Conservation (phyloP, 2,113 vertebrate species). For the Stictonetta naevosa region DNA sequence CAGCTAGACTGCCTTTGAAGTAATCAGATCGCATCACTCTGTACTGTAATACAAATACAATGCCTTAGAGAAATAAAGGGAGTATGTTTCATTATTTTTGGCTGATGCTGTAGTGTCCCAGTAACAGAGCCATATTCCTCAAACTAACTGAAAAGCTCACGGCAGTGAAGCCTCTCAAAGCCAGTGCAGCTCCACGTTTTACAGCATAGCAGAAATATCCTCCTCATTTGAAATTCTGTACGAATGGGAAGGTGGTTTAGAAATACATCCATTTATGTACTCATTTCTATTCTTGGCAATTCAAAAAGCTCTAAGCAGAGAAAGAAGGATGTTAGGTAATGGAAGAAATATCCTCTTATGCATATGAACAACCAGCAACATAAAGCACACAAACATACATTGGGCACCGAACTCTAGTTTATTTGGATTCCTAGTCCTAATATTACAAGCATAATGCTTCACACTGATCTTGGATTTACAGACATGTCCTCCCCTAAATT, state of each 20-base stretch:
- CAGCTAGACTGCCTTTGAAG: constrained; percentile 38
- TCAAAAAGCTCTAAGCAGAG: constrained; percentile 18
- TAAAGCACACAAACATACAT: neutral
- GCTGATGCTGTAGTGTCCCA: neutral
- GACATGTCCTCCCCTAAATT: neutral
- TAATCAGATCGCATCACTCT: constrained; percentile 22
- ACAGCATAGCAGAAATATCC: constrained; percentile 28
- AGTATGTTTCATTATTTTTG: neutral
- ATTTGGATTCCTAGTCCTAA: neutral
- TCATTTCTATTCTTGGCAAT: constrained; percentile 37
- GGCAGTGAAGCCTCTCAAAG: constrained; percentile 25
- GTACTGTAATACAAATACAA: constrained; percentile 33
- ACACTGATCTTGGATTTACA: neutral
- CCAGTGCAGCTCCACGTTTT: neutral
- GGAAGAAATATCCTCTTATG: constrained; percentile 26
- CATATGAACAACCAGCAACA: constrained; percentile 1
- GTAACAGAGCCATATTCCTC: neutral
- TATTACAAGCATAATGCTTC: neutral
- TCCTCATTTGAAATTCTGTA: constrained; percentile 34
- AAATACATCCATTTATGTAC: constrained; percentile 45
- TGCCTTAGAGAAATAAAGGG: constrained; percentile 49
- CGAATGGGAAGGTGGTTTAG: constrained; percentile 48
- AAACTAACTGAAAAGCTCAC: constrained; percentile 4
- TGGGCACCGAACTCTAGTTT: neutral
- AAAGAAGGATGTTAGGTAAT: constrained; percentile 22